Conservation (phyloP, 2,113 vertebrate species). For the Baryphthengus martii region DNA sequence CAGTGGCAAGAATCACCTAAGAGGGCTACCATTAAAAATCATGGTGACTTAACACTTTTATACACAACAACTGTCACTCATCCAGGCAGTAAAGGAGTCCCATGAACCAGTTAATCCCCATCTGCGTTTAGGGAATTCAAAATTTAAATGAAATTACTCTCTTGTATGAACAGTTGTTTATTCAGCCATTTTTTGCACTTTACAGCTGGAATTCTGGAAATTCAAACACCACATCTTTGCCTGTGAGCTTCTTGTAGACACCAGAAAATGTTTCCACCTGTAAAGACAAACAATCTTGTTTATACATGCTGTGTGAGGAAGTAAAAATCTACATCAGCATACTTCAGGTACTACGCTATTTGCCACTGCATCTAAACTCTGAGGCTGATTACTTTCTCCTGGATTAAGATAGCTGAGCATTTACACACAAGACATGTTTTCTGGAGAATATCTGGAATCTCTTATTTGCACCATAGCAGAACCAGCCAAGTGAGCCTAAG, state of each 20-base stretch:
- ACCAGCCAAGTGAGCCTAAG: background rate
- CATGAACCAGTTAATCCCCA: background rate
- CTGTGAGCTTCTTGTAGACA: slow-evolving; percentile 99
- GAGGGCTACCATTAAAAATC: background rate
- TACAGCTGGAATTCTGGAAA: slow-evolving; percentile 99
- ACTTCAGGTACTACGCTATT: background rate
- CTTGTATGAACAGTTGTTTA: slow-evolving; percentile 82
- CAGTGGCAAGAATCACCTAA: background rate
- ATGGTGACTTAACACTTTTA: background rate
- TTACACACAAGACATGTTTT: background rate
- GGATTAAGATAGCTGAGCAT: background rate
- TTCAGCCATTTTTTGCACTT: slow-evolving; percentile 83
- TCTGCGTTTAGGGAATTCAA: background rate
- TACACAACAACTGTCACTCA: background rate
- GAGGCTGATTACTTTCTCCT: background rate
- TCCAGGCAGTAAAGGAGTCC: background rate
- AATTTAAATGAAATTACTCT: slow-evolving; percentile 50
- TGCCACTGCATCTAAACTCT: background rate
- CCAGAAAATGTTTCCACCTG: slow-evolving; percentile 98
- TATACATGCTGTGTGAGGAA: background rate
- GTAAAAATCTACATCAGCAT: background rate
- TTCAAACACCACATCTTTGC: slow-evolving; percentile 98
- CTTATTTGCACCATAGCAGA: background rate
- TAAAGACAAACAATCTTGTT: slow-evolving; percentile 19
- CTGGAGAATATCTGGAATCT: background rate